Percentiles rank a stretch among this genome's conserved stretches.
Conservation (phyloP, 1,140 invertebrate genomes). For the Dolichoris vasculosae region DNA sequence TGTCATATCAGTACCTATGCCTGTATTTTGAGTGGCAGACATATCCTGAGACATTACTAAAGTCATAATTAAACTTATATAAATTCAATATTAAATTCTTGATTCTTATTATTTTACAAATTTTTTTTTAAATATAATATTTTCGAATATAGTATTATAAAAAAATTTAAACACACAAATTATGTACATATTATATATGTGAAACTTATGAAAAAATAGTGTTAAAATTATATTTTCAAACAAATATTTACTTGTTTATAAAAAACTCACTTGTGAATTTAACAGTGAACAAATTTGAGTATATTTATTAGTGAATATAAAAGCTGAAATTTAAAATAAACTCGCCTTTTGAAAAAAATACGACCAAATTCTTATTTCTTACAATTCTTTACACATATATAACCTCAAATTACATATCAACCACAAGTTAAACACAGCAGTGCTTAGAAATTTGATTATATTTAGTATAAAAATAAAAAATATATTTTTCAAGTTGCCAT, state of each 20-base stretch:
- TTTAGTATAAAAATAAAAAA: not conserved
- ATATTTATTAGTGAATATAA: not conserved
- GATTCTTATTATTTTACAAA: not conserved
- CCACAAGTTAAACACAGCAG: not conserved
- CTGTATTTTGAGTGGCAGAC: slow-evolving; percentile 3
- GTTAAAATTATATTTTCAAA: not conserved
- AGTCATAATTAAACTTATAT: not conserved
- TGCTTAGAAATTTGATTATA: too few relatives aligned
- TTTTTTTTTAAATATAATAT: not conserved
- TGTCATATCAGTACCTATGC: slow-evolving; percentile 3
- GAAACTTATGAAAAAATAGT: not conserved
- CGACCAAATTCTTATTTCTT: not conserved
- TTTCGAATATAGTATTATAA: not conserved
- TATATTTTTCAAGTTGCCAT: not conserved
- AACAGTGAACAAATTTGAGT: not conserved
- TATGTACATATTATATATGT: not conserved
- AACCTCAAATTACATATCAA: slow-evolving; percentile 4
- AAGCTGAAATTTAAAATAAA: not conserved
- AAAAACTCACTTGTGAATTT: not conserved
- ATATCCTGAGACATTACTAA: slow-evolving; percentile 49
- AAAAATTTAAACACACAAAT: not conserved
- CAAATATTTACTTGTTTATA: not conserved
- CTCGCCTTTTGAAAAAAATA: not conserved
- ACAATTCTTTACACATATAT: not conserved
- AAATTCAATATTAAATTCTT: not conserved